Percentiles rank a stretch among this genome's conserved stretches.
phyloP scores from a whole-genome alignment of 1,140 invertebrate genomes.

The Fopius arisanus region DNA sequence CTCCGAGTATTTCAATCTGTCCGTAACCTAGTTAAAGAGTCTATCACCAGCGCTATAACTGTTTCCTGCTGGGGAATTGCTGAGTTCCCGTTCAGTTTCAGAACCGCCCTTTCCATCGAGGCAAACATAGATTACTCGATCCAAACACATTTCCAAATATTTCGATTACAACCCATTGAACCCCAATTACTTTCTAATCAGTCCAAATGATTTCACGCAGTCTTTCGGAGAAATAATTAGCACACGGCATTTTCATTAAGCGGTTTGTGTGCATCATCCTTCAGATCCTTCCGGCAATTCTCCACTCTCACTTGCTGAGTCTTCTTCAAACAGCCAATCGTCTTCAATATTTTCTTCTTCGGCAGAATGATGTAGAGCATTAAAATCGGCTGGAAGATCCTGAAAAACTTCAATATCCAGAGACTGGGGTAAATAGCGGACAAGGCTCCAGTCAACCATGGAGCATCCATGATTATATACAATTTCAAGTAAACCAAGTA shows the following conservation, averaged over 20 bases:
- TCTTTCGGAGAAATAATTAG: neutral
- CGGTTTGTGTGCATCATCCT: neutral
- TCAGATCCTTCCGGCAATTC: neutral
- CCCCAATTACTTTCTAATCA: neutral
- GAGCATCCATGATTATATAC: slow-evolving; percentile 51
- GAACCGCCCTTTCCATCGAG: slow-evolving; percentile 20
- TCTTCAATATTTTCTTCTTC: slow-evolving; percentile 25
- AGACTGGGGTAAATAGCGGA: slow-evolving; percentile 46
- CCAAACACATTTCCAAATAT: neutral
- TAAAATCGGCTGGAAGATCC: slow-evolving; percentile 48
- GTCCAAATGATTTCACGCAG: neutral
- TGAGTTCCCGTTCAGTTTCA: slow-evolving; percentile 46
- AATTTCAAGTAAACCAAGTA: slow-evolving; percentile 50
- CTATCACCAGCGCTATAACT: slow-evolving; percentile 47
- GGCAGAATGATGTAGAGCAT: slow-evolving; percentile 49
- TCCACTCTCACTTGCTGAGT: no score
- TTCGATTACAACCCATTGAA: neutral
- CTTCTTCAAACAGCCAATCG: slow-evolving; percentile 24
- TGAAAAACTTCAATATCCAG: slow-evolving; percentile 50
- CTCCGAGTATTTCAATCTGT: slow-evolving; percentile 42
- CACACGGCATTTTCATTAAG: neutral
- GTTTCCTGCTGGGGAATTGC: slow-evolving; percentile 51
- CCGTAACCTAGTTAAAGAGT: slow-evolving; percentile 49
- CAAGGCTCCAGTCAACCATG: slow-evolving; percentile 47
- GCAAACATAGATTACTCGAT: neutral